Evolutionary conservation across 1,140 invertebrate genomes (phyloP), one percentile per base, ranked within the genome.

Genomic region (Berghia stephanieae): DNA sequence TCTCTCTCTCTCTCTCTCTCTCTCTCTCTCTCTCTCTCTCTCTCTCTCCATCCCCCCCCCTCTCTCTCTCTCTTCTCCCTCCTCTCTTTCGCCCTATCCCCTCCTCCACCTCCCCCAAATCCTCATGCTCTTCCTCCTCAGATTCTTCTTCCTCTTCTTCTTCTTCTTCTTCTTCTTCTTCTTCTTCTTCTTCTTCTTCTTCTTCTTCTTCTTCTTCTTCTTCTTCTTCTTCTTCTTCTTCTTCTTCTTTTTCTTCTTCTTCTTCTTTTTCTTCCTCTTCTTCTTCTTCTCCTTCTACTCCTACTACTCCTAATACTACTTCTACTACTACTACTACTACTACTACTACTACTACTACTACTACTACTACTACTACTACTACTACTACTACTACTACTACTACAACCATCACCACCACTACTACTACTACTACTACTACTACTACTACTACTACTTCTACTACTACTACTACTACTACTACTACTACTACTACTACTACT

Each of bases 121-220:
- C 34, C 57, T 38, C 60, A 67, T 18, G 6, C 38, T 31, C 57
- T 67, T 24, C 67, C 55, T n/a, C n/a, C n/a, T n/a, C n/a, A n/a
- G n/a, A n/a, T n/a, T n/a, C n/a, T n/a, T n/a, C n/a, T 76, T 42
- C 67, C 57, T 42, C 74, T 76, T 21, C n/a, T 52, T 57, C 6
- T 57, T 27, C 21, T 27, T 74, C 36, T 67, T 43, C 46, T n/a
- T 76, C 55, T 76, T 42, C 67, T 40, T 66, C 42, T 27, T 55
- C 57, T 16, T 10, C 10, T 8, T 31, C 8, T 63, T 31, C 34
- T 8, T 63, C 57, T 63, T 8, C 34, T 31, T 63, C 13, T 63
- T 31, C 34, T 31, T 63, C 57, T 63, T 31, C 34, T 31, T 63
- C 57, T 63, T 31, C 34, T 31, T 63, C 57, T 63, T 31, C 34